phyloP scores from a whole-genome alignment of 2,888 invertebrate genomes.

The Ophioninae sp. region DNA sequence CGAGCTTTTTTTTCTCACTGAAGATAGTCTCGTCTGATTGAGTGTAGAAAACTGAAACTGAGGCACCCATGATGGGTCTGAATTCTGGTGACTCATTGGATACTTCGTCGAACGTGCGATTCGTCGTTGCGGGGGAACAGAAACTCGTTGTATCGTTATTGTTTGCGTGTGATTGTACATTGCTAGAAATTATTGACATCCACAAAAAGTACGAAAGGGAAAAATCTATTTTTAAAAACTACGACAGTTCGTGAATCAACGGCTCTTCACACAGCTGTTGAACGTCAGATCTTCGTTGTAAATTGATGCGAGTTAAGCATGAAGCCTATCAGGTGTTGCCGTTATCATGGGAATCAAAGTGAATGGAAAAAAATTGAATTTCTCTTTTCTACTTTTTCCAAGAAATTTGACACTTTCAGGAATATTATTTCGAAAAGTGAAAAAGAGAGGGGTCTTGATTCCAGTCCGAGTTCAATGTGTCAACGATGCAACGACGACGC shows the following conservation, averaged over 20 bases:
- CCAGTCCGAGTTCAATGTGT: too few species aligned
- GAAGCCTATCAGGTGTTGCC: too few species aligned
- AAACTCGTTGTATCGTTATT: slow-evolving; percentile 5
- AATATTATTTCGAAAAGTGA: too few species aligned
- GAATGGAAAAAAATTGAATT: too few species aligned
- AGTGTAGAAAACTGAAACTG: too few species aligned
- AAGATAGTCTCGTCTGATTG: background rate
- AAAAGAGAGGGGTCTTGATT: too few species aligned
- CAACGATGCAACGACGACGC: too few species aligned
- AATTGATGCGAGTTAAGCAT: too few species aligned
- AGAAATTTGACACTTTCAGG: too few species aligned
- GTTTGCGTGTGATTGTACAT: slow-evolving; percentile 15
- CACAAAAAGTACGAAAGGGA: slow-evolving; percentile 31
- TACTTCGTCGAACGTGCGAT: background rate
- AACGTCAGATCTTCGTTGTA: too few species aligned
- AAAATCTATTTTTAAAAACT: slow-evolving; percentile 39
- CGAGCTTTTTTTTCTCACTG: background rate
- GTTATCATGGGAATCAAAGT: too few species aligned
- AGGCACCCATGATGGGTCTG: background rate
- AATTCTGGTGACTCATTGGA: background rate
- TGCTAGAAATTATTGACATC: slow-evolving; percentile 20
- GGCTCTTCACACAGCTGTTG: slow-evolving; percentile 16
- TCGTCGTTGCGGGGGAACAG: background rate
- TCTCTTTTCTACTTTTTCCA: too few species aligned
- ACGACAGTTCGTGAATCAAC: slow-evolving; percentile 33